Evolutionary conservation across 2,888 invertebrate species (phyloP).

Genomic region (Apodemia zela): DNA sequence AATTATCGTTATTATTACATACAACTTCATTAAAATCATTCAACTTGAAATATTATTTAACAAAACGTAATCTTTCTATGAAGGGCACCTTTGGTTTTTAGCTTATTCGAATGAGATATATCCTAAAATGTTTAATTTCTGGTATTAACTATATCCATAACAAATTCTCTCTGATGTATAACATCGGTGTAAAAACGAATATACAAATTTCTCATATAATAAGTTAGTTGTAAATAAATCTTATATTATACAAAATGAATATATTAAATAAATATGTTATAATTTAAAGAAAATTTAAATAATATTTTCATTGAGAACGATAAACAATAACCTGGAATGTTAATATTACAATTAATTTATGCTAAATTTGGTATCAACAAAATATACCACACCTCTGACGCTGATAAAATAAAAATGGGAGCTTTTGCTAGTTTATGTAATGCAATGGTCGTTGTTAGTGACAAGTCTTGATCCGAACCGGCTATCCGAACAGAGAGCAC

Average conservation of each 20-base stretch:
- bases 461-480: constrained; percentile 50
- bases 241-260: constrained; percentile 71
- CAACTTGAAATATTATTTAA: constrained; percentile 78
- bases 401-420: constrained; percentile 53
- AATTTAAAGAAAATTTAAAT: constrained; percentile 52
- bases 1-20: constrained; percentile 72
- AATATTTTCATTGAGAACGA: constrained; percentile 61
- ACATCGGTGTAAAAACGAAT: constrained; percentile 72
- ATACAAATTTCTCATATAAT: constrained; percentile 62
- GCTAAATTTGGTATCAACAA: constrained; percentile 74
- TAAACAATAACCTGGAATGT: constrained; percentile 77
- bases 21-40: constrained; percentile 77
- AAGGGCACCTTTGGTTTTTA: constrained; percentile 94
- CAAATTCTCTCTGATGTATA: constrained; percentile 69
- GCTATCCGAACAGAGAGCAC: constrained; percentile 45
- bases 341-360: constrained; percentile 67
- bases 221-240: constrained; percentile 78
- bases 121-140: constrained; percentile 78
- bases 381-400: constrained; percentile 64
- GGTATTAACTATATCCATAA: constrained; percentile 71
- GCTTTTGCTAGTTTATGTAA: constrained; percentile 37
- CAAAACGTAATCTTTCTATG: constrained; percentile 81
- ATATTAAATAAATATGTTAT: constrained; percentile 64
- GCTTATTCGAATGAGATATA: constrained; percentile 83
- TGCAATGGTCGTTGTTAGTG: constrained; percentile 39